Evolutionary conservation across 2,797 vertebrate genomes (phyloP).

Genomic region (Artibeus lituratus): DNA sequence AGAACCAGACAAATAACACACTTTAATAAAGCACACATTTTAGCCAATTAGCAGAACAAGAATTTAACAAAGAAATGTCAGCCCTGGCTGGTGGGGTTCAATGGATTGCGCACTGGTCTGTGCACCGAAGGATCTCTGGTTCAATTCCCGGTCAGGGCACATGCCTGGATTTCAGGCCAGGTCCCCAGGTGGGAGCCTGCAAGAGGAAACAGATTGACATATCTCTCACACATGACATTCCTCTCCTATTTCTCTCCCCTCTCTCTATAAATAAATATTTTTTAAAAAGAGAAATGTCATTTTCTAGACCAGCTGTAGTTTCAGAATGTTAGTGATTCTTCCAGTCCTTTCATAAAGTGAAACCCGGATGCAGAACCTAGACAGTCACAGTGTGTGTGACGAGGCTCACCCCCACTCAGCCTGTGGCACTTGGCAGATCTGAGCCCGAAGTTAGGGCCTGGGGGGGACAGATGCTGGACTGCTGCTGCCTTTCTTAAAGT

Average conservation of each 20-base stretch:
- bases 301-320: neutral
- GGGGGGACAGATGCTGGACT: neutral
- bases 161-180: no score
- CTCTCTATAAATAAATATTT: no score
- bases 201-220: no score
- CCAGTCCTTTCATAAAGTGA: neutral
- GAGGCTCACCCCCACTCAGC: accelerated
- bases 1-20: neutral
- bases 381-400: neutral
- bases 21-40: neutral
- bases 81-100: no score
- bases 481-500: neutral
- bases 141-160: no score
- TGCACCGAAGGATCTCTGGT: no score
- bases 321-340: neutral
- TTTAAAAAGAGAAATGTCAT: neutral
- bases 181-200: no score
- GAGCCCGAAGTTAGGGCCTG: neutral
- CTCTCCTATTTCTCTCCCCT: no score
- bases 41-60: neutral
- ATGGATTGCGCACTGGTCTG: no score
- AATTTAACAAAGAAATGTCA: neutral
- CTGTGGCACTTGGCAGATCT: neutral
- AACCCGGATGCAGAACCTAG: neutral
- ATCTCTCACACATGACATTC: no score